Evolutionary conservation across 2,888 invertebrate genomes (phyloP).

Genomic region (Ptilodon capucinus): DNA sequence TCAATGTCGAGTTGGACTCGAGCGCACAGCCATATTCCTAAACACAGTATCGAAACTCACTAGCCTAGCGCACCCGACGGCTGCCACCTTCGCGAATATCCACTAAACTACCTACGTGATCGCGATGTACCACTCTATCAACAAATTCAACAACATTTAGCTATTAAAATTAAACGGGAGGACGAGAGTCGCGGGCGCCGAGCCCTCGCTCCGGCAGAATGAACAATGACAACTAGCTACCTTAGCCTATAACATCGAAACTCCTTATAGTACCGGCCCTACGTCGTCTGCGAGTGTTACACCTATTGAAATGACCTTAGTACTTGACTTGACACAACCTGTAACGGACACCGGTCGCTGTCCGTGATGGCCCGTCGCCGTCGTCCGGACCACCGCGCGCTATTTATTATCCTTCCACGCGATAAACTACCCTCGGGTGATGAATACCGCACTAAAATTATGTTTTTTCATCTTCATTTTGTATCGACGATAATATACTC

Average conservation of each 20-base stretch:
- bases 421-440: slow-evolving; percentile 54
- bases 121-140: slow-evolving; percentile 79
- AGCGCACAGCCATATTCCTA: slow-evolving; percentile 77
- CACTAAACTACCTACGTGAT: slow-evolving; percentile 70
- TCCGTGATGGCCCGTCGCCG: slow-evolving; percentile 19
- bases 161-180: slow-evolving; percentile 75
- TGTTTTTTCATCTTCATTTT: slow-evolving; percentile 41
- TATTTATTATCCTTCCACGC: slow-evolving; percentile 72
- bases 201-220: slow-evolving; percentile 32
- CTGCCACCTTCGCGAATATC: slow-evolving; percentile 64
- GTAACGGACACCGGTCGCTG: slow-evolving; percentile 24
- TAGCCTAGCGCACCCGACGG: slow-evolving; percentile 67
- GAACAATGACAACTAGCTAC: slow-evolving; percentile 67
- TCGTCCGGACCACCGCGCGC: slow-evolving; percentile 51
- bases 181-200: slow-evolving; percentile 55
- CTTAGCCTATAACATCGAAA: slow-evolving; percentile 69
- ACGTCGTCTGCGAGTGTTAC: slow-evolving; percentile 26
- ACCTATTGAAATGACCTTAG: slow-evolving; percentile 29
- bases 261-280: slow-evolving; percentile 54
- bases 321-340: slow-evolving; percentile 45
- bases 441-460: slow-evolving; percentile 68
- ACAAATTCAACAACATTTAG: slow-evolving; percentile 82
- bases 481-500: slow-evolving; percentile 79
- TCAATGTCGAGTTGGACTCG: slow-evolving; percentile 69
- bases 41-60: slow-evolving; percentile 68